phyloP scores from a whole-genome alignment of 2,888 invertebrate genomes.

The Nemapogon koenigi region DNA sequence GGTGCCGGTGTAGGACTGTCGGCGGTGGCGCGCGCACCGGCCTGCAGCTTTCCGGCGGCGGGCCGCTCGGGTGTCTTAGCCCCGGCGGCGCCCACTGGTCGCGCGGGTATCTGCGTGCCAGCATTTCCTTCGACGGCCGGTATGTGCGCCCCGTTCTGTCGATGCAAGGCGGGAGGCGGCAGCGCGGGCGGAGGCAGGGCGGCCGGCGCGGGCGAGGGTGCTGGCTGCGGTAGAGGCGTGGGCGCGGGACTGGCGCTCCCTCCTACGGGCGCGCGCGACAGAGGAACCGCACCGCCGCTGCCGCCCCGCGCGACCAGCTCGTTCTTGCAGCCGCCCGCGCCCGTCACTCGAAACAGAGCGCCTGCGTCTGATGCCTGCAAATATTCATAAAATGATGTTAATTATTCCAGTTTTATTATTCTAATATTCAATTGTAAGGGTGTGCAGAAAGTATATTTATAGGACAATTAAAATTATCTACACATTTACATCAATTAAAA shows the following conservation, averaged over 20 bases:
- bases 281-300: slow-evolving; percentile 67
- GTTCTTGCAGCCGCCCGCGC: slow-evolving; percentile 71
- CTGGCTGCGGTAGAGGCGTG: slow-evolving; percentile 71
- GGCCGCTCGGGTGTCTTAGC: slow-evolving; percentile 51
- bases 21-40: slow-evolving; percentile 52
- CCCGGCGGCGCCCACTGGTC: slow-evolving; percentile 48
- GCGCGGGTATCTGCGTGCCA: slow-evolving; percentile 49
- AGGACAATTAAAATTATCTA: no score
- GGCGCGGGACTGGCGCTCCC: slow-evolving; percentile 70
- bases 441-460: no score
- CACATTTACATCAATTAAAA: no score
- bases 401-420: no score
- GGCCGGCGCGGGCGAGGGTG: slow-evolving; percentile 75
- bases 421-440: no score
- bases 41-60: slow-evolving; percentile 49
- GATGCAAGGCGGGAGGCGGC: slow-evolving; percentile 69
- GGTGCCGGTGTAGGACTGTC: slow-evolving; percentile 56
- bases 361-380: slow-evolving; percentile 52
- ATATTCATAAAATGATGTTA: no score
- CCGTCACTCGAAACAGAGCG: slow-evolving; percentile 56
- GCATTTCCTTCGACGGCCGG: slow-evolving; percentile 49
- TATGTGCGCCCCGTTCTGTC: slow-evolving; percentile 47
- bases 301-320: slow-evolving; percentile 70
- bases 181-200: slow-evolving; percentile 70
- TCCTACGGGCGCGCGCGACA: slow-evolving; percentile 67